Evolutionary conservation across 2,797 vertebrate species (phyloP), one percentile per base, ranked within the genome.

Genomic region (Champsocephalus gunnari): DNA sequence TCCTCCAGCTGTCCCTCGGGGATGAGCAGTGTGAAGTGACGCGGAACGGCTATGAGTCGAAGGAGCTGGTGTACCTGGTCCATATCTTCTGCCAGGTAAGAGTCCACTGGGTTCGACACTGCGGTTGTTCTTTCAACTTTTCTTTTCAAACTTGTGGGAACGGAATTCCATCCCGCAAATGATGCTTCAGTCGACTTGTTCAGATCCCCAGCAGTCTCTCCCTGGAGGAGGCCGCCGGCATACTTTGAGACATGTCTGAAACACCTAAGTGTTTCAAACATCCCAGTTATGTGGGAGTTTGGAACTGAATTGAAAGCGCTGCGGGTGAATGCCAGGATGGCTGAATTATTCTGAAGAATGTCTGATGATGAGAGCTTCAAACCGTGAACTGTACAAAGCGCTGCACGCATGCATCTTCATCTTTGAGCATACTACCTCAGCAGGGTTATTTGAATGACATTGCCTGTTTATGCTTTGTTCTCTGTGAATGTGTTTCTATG

Each of bases 1-100:
- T 85, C 64, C 86, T 87, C 1, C 88, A 96, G 95, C 71, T 96
- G 84, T 95, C 96, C 32, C 96, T 99, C 14, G 96, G 96, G 2
- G 98, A 99, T 82, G 98, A 99, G 79, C 98, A 98, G 91, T 97
- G 94, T 66, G 98, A 99, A 92, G 91, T 96, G 78, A 97, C 94
- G 0, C 95, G 96, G 72, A 99, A 99, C 76, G 96, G 98, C 92
- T 96, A 96, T 55, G 98, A 99, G 70, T 96, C 97, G 12, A 99
- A 97, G 92, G 98, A 99, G 58, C 95, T 98, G 88, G 98, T 99
- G 87, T 99, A 99, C 93, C 95, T 99, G 77, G 97, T 99, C 50
- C 97, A 99, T 83, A 96, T 99, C 88, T 97, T 96, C 79, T 99
- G 98, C 92, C 98, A 99, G 98, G 98, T 99, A 95, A 94, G 87